phyloP scores from a whole-genome alignment of 1,140 invertebrate genomes.

The Sminthurinus signatus region DNA sequence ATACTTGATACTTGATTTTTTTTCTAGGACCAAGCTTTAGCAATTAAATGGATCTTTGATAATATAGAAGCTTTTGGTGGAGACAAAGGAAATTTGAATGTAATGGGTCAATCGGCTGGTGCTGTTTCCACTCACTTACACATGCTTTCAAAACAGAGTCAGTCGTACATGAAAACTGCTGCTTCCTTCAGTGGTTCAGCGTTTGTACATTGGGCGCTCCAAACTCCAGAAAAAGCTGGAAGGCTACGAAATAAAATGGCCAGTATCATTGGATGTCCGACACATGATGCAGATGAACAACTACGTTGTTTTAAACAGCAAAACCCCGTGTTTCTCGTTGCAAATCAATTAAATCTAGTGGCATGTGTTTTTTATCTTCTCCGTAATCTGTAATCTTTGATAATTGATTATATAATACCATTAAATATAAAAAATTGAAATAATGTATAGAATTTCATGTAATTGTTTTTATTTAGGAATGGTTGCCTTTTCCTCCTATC shows the following conservation, averaged over 20 bases:
- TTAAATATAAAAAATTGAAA: too few relatives aligned
- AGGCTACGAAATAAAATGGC: constrained; percentile 25
- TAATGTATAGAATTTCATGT: too few relatives aligned
- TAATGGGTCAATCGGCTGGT: constrained; percentile 6
- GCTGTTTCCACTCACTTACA: constrained; percentile 13
- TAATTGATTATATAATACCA: too few relatives aligned
- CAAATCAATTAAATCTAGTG: constrained; percentile 22
- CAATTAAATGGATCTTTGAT: constrained; percentile 19
- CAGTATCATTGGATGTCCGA: constrained; percentile 19
- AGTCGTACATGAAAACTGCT: constrained; percentile 22
- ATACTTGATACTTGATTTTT: neutral
- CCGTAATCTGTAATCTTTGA: too few relatives aligned
- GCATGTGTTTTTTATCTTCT: too few relatives aligned
- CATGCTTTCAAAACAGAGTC: constrained; percentile 12
- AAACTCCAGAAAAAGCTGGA: constrained; percentile 13
- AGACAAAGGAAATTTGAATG: neutral
- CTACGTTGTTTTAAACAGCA: constrained; percentile 21
- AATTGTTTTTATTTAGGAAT: too few relatives aligned
- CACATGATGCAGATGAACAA: constrained; percentile 1
- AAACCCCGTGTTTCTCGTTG: constrained; percentile 27
- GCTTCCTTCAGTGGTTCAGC: constrained; percentile 27
- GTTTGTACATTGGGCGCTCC: constrained; percentile 30
- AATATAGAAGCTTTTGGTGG: constrained; percentile 15
- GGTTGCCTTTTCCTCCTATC: constrained; percentile 5
- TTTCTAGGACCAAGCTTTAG: constrained; percentile 18